phyloP scores from a whole-genome alignment of 2,113 vertebrate genomes.

The Dascyllus trimaculatus region DNA sequence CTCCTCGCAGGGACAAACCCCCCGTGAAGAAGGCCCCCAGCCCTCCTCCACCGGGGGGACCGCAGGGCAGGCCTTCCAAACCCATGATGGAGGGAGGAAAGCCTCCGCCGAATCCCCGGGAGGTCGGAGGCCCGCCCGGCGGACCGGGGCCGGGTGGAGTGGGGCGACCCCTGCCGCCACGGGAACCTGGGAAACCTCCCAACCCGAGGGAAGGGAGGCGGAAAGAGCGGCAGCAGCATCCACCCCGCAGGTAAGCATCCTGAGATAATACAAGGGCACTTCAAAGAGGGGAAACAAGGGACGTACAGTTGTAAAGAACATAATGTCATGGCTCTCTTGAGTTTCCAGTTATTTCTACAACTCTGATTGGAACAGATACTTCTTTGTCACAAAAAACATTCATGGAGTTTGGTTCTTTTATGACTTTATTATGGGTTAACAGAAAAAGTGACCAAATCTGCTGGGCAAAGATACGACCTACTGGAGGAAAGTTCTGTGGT shows the following conservation, averaged over 20 bases:
- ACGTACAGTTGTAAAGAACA: no score
- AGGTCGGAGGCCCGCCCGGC: slow-evolving; percentile 55
- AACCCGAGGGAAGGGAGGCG: slow-evolving; percentile 89
- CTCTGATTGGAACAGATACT: no score
- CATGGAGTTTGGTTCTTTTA: no score
- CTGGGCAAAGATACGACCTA: no score
- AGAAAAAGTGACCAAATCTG: no score
- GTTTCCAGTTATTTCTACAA: no score
- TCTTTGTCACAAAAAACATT: no score
- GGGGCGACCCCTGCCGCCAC: slow-evolving; percentile 70
- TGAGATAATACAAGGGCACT: no score
- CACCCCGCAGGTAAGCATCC: slow-evolving; percentile 89
- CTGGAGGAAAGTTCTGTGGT: no score
- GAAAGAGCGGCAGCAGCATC: slow-evolving; percentile 90
- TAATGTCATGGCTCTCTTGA: no score
- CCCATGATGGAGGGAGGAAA: slow-evolving; percentile 85
- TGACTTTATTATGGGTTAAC: no score
- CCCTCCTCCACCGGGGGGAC: slow-evolving; percentile 80
- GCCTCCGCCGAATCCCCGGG: slow-evolving; percentile 76
- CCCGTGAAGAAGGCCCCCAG: slow-evolving; percentile 89
- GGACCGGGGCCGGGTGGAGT: slow-evolving; percentile 7
- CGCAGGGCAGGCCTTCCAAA: slow-evolving; percentile 80
- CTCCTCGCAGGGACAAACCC: slow-evolving; percentile 88
- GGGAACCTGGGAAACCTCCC: slow-evolving; percentile 83
- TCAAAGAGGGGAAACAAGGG: no score